These are phyloP conservation scores for Gymnorhina tibicen DNA, from an alignment of 2,113 vertebrate species.

Conservation along the genomic window DNA sequence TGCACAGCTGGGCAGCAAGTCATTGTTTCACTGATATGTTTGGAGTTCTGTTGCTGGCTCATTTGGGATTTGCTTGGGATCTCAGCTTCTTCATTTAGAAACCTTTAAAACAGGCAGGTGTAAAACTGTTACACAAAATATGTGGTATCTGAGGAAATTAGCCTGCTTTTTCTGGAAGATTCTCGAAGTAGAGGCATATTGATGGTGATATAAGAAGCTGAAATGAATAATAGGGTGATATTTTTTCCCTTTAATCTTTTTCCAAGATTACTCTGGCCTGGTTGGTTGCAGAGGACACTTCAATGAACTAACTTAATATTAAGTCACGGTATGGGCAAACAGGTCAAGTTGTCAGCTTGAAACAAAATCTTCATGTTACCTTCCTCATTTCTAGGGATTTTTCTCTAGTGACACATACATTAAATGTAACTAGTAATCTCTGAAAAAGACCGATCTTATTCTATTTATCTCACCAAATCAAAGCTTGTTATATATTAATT, in stretches of 20 bases:
- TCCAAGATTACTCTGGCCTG: neutral
- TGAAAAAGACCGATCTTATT: neutral
- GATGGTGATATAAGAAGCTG: neutral
- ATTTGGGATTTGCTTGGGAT: neutral
- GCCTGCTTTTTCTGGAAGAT: neutral
- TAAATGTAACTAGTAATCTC: neutral
- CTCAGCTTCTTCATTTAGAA: neutral
- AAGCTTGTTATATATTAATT: neutral
- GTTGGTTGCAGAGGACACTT: neutral
- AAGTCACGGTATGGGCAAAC: neutral
- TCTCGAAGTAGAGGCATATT: neutral
- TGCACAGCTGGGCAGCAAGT: neutral
- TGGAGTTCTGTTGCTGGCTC: neutral
- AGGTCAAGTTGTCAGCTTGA: neutral
- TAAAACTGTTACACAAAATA: neutral
- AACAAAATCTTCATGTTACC: neutral
- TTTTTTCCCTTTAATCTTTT: neutral
- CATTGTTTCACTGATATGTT: rapidly evolving
- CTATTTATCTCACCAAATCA: neutral
- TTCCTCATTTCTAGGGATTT: neutral
- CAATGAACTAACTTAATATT: neutral
- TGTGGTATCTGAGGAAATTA: neutral
- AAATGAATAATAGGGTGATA: neutral
- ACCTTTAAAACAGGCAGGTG: neutral
- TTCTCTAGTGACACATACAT: neutral